Evolutionary conservation across 1,140 invertebrate species (phyloP), one percentile per base, ranked within the genome.

Genomic region (Stegodyphus dumicola): DNA sequence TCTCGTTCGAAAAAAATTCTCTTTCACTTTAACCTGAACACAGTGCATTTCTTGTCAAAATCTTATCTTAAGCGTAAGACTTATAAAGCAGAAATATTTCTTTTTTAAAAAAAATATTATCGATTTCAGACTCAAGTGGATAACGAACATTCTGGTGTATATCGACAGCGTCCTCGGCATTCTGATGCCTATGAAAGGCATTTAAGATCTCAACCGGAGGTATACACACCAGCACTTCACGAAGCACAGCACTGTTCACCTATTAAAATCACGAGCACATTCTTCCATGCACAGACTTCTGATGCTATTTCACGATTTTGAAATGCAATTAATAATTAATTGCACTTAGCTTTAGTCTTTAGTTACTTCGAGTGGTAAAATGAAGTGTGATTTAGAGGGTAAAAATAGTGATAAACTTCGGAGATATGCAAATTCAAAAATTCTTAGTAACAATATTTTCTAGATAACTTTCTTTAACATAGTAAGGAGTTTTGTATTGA

Each of bases 101-200:
- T 15, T 60, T 60, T 9, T 60, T 15, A 9, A 10, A 9, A 60
- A 9, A 10, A 10, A 60, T 60, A 6, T 49, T 10, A 33, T 33
- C 6, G 9, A 6, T 53, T 84, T 18, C 53, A 84, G 81, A 64
- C 33, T 33, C 81, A 84, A 77, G 81, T 84, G 52, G 81, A 84
- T 11, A 54, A 17, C 10, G 81, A 84, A 49, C 52, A 74, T 11
- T 18, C 60, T 54, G n/a, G 64, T 10, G 13, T 74, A 11, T n/a
- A 7, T 10, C n/a, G 53, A 69, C 81, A 18, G 48, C 66, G n/a
- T n/a, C n/a, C 67, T 6, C 60, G 81, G 4, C 69, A 67, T 17
- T 84, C 81, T 11, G 18, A 76, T 15, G 81, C 81, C 7, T 84
- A 84, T 18, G 73, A 84, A n/a, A 73, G 81, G 0, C 81, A 84